phyloP scores from a whole-genome alignment of 2,113 vertebrate species.

The Numenius arquata region DNA sequence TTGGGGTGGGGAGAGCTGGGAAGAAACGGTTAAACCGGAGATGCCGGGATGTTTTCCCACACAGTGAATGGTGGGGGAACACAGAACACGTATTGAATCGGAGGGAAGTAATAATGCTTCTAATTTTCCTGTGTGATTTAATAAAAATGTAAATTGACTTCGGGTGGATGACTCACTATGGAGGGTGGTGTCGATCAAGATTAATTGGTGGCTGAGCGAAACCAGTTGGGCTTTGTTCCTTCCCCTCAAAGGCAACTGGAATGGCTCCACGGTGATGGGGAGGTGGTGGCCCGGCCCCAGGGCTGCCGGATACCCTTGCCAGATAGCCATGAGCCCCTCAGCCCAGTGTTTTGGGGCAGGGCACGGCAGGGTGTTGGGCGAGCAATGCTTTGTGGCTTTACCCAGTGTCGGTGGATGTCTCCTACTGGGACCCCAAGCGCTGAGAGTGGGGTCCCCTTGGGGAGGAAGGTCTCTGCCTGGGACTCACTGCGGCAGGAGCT shows the following conservation, averaged over 20 bases:
- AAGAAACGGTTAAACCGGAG: constrained; percentile 16
- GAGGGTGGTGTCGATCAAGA: constrained; percentile 56
- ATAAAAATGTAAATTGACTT: constrained; percentile 75
- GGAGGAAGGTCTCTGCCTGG: neutral
- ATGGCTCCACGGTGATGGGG: neutral
- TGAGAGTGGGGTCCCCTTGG: rapidly evolving
- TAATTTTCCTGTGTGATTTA: constrained; percentile 74
- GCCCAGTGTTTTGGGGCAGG: neutral
- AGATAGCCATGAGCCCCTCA: neutral
- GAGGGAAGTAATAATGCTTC: constrained; percentile 53
- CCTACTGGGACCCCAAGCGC: neutral
- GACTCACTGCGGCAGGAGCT: rapidly evolving
- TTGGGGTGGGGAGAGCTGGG: neutral
- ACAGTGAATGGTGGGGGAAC: neutral
- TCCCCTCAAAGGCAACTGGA: neutral
- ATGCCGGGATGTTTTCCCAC: constrained; percentile 43
- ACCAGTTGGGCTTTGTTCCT: constrained; percentile 69
- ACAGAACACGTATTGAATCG: neutral
- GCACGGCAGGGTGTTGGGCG: rapidly evolving
- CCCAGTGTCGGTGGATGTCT: neutral
- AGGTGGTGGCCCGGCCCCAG: neutral
- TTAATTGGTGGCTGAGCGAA: neutral
- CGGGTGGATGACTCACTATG: neutral
- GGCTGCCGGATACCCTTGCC: neutral
- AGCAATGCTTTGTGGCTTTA: neutral